Evolutionary conservation across 2,888 invertebrate genomes (phyloP).

Genomic region (Torymus aiolomorphi): DNA sequence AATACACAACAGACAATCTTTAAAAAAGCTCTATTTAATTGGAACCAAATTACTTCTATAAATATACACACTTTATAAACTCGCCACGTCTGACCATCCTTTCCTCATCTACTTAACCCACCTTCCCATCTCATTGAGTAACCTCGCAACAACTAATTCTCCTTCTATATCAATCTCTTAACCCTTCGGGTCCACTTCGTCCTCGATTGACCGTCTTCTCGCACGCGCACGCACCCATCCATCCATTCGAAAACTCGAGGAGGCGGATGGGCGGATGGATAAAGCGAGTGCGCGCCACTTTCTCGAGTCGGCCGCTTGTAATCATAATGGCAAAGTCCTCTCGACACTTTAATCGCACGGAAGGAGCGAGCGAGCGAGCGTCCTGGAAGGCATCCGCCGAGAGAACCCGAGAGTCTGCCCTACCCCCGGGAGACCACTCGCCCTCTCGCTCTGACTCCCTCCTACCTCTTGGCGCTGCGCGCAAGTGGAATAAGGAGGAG

Average conservation of each 20-base stretch:
- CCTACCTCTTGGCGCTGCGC: conserved; percentile 5
- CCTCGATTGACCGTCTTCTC: too few relatives aligned
- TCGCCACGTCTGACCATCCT: too few relatives aligned
- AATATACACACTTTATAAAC: too few relatives aligned
- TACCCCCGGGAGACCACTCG: neutral
- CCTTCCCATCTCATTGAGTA: too few relatives aligned
- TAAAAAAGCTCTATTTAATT: too few relatives aligned
- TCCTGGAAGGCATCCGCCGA: conserved; percentile 27
- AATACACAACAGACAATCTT: neutral
- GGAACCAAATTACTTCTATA: too few relatives aligned
- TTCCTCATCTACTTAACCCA: too few relatives aligned
- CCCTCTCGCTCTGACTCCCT: conserved; percentile 5
- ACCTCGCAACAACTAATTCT: too few relatives aligned
- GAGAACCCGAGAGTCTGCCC: conserved; percentile 6
- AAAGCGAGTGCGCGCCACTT: conserved; percentile 3
- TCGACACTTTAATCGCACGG: conserved; percentile 51
- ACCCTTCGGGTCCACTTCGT: too few relatives aligned
- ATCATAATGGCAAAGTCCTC: conserved; percentile 52
- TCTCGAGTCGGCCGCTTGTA: conserved; percentile 30
- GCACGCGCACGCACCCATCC: too few relatives aligned
- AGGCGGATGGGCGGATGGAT: too few relatives aligned
- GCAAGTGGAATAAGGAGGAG: conserved; percentile 69
- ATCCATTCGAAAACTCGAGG: neutral
- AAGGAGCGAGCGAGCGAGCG: conserved; percentile 30
- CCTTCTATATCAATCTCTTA: too few relatives aligned